Conservation (phyloP, 2,113 vertebrate species). For the Sialia sialis region DNA sequence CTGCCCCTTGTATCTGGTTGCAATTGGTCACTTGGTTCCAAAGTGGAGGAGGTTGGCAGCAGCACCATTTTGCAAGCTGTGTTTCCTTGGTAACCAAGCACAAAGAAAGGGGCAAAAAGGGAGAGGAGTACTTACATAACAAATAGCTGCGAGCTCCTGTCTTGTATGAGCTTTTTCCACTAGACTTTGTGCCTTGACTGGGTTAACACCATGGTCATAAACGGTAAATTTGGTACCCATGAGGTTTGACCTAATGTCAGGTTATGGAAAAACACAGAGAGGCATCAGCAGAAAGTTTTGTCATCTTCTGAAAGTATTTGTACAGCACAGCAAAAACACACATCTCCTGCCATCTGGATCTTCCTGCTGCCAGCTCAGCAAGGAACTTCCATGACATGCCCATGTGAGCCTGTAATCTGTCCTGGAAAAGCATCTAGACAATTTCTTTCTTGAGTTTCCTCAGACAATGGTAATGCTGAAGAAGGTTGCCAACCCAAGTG, state of each 20-base stretch:
- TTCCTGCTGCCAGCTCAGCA: background rate
- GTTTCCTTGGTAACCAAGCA: background rate
- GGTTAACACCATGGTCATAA: constrained; percentile 90
- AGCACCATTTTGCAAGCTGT: background rate
- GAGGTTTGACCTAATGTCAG: constrained; percentile 85
- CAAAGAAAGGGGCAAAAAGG: background rate
- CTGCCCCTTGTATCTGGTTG: background rate
- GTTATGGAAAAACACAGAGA: background rate
- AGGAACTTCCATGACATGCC: background rate
- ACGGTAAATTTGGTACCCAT: constrained; percentile 98
- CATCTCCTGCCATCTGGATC: background rate
- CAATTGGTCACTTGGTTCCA: background rate
- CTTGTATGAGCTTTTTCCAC: constrained; percentile 82
- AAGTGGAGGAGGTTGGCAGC: background rate
- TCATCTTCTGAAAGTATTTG: background rate
- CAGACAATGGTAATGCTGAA: background rate
- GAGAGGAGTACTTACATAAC: constrained; percentile 82
- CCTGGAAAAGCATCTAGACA: background rate
- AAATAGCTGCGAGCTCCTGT: constrained; percentile 93
- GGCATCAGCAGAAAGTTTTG: background rate
- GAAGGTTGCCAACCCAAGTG: background rate
- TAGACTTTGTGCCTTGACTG: constrained; percentile 81
- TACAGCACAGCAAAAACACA: background rate
- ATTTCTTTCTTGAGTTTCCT: background rate
- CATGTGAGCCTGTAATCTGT: background rate